Conservation (phyloP, 1,140 invertebrate species). For the Olivierus martensii region DNA sequence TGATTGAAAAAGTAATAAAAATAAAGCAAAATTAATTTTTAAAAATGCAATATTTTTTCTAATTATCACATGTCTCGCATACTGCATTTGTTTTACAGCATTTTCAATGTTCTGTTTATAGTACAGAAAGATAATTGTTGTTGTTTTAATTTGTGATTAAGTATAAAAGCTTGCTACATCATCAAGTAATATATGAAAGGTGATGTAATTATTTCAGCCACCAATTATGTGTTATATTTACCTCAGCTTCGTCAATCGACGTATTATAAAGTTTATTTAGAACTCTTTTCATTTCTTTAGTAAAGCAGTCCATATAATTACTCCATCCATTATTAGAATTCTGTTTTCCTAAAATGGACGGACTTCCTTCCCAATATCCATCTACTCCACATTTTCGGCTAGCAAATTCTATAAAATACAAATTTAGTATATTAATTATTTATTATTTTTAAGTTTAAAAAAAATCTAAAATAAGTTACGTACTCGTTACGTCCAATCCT, state of each 20-base stretch:
- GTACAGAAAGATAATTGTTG: too few species aligned
- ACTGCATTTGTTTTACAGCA: too few species aligned
- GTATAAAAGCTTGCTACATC: too few species aligned
- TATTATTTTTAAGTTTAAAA: neutral
- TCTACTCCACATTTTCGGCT: constrained; percentile 52
- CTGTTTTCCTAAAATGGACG: constrained; percentile 16
- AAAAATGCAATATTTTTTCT: too few species aligned
- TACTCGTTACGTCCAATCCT: constrained; percentile 55
- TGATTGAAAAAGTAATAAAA: too few species aligned
- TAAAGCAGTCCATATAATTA: constrained; percentile 71
- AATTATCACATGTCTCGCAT: too few species aligned
- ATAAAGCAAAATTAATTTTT: too few species aligned
- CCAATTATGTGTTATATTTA: too few species aligned
- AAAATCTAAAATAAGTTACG: constrained; percentile 28
- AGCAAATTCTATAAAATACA: constrained; percentile 46
- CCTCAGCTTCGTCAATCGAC: constrained; percentile 33
- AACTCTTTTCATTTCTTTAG: constrained; percentile 48
- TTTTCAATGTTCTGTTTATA: too few species aligned
- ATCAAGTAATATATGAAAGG: too few species aligned
- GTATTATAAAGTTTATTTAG: constrained; percentile 39
- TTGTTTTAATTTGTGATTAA: too few species aligned
- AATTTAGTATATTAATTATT: neutral
- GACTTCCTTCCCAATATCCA: constrained; percentile 53
- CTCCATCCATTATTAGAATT: constrained; percentile 53
- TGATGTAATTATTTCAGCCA: too few species aligned